phyloP scores from a whole-genome alignment of 2,888 invertebrate genomes.

The Eumerus sabulonum region DNA sequence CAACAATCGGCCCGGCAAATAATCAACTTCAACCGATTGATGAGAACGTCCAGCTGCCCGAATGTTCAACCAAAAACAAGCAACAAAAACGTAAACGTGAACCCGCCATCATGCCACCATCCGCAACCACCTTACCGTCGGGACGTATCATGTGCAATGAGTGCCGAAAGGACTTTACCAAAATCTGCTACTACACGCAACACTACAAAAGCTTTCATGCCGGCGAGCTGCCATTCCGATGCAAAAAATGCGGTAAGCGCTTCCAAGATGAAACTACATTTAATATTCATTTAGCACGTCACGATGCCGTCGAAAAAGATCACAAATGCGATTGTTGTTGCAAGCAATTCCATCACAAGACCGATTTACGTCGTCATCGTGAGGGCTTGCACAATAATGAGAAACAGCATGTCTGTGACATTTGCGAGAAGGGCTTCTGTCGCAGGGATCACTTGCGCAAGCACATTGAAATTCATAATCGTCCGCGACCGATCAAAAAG shows the following conservation, averaged over 20 bases:
- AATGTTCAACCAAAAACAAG: no score
- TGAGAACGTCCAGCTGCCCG: no score
- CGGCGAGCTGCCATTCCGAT: conserved; percentile 92
- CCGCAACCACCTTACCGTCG: conserved; percentile 72
- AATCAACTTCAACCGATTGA: no score
- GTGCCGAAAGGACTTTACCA: conserved; percentile 91
- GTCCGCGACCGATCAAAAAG: conserved; percentile 74
- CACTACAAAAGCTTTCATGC: conserved; percentile 94
- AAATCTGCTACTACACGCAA: conserved; percentile 92
- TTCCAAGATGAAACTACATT: conserved; percentile 87
- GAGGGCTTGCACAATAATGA: conserved; percentile 90
- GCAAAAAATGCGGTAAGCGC: conserved; percentile 91
- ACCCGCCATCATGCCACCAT: conserved; percentile 70
- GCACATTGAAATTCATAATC: conserved; percentile 88
- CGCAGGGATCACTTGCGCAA: conserved; percentile 95
- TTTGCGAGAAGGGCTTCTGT: conserved; percentile 92
- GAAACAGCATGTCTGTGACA: conserved; percentile 89
- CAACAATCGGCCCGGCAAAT: conserved; percentile 48
- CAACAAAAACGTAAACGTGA: conserved; percentile 71
- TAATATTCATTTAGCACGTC: conserved; percentile 87
- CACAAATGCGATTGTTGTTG: conserved; percentile 92
- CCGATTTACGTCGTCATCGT: conserved; percentile 91
- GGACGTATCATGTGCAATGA: conserved; percentile 84
- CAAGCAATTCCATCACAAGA: conserved; percentile 94
- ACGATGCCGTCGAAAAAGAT: conserved; percentile 88